These are phyloP conservation scores for Pongo pygmaeus DNA, from an alignment of 2,113 vertebrate species.

Conservation along the genomic window DNA sequence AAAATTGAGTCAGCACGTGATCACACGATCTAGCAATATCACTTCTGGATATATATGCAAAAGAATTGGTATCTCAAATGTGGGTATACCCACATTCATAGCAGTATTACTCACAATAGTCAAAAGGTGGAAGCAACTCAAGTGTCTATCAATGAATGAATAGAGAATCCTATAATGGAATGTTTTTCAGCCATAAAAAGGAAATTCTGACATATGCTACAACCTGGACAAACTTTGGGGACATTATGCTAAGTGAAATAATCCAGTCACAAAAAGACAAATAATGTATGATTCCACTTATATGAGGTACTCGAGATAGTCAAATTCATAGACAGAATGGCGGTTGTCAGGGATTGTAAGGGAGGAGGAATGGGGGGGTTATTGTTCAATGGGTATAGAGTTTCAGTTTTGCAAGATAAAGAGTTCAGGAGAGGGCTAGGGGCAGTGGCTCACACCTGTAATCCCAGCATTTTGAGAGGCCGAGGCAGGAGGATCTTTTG, in stretches of 20 bases:
- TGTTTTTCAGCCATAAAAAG: background rate
- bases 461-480: no score
- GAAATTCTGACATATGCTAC: background rate
- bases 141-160: background rate
- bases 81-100: background rate
- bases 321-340: background rate
- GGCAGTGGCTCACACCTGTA: no score
- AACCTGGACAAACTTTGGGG: background rate
- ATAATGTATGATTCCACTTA: background rate
- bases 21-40: background rate
- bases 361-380: background rate
- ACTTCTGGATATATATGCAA: background rate
- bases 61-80: background rate
- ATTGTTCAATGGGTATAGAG: background rate
- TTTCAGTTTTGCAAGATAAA: background rate
- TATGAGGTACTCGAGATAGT: background rate
- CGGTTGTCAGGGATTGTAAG: background rate
- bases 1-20: constrained; percentile 2
- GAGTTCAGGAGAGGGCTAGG: background rate
- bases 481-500: no score
- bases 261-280: background rate
- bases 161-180: background rate
- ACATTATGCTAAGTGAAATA: background rate
- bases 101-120: background rate
- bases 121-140: background rate